These are phyloP conservation scores for Varanus komodoensis DNA, from an alignment of 2,113 vertebrate species.

Conservation along the genomic window DNA sequence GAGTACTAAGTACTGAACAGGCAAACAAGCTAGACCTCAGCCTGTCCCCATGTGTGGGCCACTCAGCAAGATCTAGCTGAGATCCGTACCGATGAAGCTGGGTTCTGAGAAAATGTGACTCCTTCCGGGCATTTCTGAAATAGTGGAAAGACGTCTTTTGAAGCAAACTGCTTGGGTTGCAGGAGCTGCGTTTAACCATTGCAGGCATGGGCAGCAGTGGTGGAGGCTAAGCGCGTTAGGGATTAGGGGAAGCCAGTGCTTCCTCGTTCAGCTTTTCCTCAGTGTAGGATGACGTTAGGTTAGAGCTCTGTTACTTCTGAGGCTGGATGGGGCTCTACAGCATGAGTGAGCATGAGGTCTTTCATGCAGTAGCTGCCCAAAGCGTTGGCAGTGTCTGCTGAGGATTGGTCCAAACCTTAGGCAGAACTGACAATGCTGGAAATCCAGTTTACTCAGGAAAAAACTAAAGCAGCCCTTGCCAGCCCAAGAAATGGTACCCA, in stretches of 20 bases:
- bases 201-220: neutral
- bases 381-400: neutral
- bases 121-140: slow-evolving; percentile 1
- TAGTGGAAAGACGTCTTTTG: neutral
- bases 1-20: neutral
- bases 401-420: no score
- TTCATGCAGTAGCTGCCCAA: neutral
- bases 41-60: neutral
- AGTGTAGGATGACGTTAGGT: neutral
- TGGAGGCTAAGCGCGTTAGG: neutral
- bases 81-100: neutral
- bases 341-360: neutral
- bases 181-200: neutral
- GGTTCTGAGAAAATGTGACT: neutral
- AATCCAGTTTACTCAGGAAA: neutral
- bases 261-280: neutral
- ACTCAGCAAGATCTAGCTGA: neutral
- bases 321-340: neutral
- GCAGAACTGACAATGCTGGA: neutral
- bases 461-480: neutral
- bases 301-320: neutral
- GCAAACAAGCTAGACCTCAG: neutral
- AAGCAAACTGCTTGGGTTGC: neutral
- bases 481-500: neutral
- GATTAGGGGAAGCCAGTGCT: neutral